phyloP scores from a whole-genome alignment of 37 sponge, comb jelly and placozoan species.

The Spongilla lacustris region DNA sequence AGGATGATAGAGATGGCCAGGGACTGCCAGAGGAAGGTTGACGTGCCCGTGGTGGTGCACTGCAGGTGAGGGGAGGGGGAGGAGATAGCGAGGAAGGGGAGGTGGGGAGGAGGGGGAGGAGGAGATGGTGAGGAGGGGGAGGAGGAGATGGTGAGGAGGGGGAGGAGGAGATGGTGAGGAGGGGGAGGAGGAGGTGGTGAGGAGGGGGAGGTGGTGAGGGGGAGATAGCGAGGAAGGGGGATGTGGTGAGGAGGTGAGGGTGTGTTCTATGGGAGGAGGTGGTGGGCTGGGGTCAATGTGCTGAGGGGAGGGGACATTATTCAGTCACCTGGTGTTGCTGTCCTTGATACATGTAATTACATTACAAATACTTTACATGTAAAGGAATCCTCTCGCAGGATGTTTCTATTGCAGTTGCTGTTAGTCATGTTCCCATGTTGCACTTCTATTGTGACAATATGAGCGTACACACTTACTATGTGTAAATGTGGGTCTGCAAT shows the following conservation, averaged over 20 bases:
- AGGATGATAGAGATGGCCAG: constrained; percentile 75
- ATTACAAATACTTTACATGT: too few relatives aligned
- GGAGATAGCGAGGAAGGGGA: not conserved
- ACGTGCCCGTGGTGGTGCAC: constrained; percentile 77
- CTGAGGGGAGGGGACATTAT: too few relatives aligned
- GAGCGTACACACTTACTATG: too few relatives aligned
- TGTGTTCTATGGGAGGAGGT: not conserved
- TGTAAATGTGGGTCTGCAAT: too few relatives aligned
- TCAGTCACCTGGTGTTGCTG: too few relatives aligned
- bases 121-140: not conserved
- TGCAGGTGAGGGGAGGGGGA: constrained; percentile 54
- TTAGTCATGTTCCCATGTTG: too few relatives aligned
- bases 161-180: not conserved
- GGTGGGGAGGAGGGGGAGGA: not conserved
- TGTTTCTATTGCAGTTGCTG: too few relatives aligned
- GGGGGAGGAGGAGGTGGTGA: not conserved
- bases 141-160: not conserved
- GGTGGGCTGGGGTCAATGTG: too few relatives aligned
- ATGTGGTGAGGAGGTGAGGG: not conserved
- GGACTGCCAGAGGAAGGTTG: constrained; percentile 38
- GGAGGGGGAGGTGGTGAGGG: not conserved
- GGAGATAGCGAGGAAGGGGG: not conserved
- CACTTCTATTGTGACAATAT: too few relatives aligned
- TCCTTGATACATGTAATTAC: too few relatives aligned
- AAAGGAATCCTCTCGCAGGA: too few relatives aligned